These are phyloP conservation scores for Echinops telfairi DNA, from an alignment of 2,113 vertebrate species.

Conservation along the genomic window DNA sequence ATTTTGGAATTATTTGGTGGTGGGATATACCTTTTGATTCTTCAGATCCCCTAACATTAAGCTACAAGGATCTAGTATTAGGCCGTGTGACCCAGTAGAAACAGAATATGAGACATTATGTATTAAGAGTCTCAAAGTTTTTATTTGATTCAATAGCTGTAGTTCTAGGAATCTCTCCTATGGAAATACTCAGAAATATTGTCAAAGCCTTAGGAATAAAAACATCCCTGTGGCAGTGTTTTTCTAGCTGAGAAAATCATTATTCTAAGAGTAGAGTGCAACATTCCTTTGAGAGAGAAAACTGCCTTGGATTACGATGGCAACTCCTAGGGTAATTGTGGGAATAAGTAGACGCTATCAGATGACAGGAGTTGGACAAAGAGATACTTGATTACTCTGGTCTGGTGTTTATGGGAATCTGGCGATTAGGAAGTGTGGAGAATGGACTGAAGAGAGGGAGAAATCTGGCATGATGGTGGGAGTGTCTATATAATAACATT, in stretches of 20 bases:
- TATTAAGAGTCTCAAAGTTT: background rate
- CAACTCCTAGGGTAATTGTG: background rate
- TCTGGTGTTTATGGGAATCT: background rate
- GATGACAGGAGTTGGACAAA: background rate
- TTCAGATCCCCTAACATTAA: background rate
- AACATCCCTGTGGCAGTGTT: background rate
- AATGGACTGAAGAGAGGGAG: background rate
- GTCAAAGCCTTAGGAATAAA: background rate
- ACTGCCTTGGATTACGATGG: background rate
- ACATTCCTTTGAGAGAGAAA: background rate
- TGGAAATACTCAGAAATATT: constrained; percentile 14
- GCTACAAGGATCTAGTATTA: background rate
- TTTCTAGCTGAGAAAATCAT: constrained; percentile 3
- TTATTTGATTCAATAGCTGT: background rate
- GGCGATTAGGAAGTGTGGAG: background rate
- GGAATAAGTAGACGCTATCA: background rate
- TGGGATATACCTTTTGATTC: background rate
- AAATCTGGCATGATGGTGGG: background rate
- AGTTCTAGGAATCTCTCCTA: background rate
- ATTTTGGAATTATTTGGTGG: background rate
- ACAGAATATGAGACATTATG: background rate
- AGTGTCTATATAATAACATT: background rate
- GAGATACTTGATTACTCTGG: background rate
- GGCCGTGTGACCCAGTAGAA: background rate
- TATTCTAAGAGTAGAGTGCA: background rate